Base-by-base conservation (phyloP, 2,797 vertebrate species). In the Lagodon rhomboides region DNA sequence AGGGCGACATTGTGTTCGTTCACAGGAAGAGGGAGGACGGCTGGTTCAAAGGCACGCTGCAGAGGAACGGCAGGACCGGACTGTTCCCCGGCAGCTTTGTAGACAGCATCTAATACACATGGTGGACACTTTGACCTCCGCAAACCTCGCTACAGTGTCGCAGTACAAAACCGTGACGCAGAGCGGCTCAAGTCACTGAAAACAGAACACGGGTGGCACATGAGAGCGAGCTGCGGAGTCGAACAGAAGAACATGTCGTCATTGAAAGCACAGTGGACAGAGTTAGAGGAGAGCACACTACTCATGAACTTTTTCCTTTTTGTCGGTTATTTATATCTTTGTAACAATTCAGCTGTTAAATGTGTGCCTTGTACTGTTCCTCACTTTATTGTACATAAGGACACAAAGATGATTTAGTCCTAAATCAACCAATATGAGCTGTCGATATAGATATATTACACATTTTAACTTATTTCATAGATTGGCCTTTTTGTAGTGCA, bases 21-120 rank as follows among this genome's bases (percentile, higher is more conserved):
- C 98, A 99, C 95, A 97, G 97, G 89, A 99, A 99, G 78, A 92
- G 98, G 3, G 98, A 99, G 83, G 98, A 99, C 25, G 98, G 98
- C 93, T 99, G 98, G 98, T 99, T 99, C 93, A 99, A 99, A 96
- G 98, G 98, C 88, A 99, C 98, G 0, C 95, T 99, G 74, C 98
- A 99, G 80, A 96, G 97, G 38, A 99, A 99, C 50, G 98, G 98
- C 85, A 96, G 97, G 91, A 99, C 98, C 0, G 98, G 98, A 43
- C 96, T 99, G 78, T 99, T 99, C 88, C 98, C 98, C 0, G 98
- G 98, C 88, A 99, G 98, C 96, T 99, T 99, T 67, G 98, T 99
- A 49, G 98, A 99, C 92, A 98, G 94, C 92, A 94, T 99, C 92
- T 99, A 93, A 97, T 10, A 49, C 38, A 43, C 20, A 3, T 1